These are phyloP conservation scores for Petrophora chlorosata DNA, from an alignment of 2,888 invertebrate genomes.

Conservation along the genomic window DNA sequence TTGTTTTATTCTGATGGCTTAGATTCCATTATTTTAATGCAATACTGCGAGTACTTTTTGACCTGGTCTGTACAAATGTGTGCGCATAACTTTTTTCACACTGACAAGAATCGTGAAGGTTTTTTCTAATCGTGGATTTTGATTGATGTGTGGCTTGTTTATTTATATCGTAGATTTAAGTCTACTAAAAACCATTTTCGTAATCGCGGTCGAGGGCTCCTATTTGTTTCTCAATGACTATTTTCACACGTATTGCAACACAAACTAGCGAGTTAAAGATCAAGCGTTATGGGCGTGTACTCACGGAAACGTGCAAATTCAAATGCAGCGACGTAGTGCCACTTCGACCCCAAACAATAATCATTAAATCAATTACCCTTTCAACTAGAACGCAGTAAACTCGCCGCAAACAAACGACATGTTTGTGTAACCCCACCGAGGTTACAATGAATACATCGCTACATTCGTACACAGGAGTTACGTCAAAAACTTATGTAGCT, in stretches of 20 bases:
- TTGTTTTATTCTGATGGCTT: constrained; percentile 15
- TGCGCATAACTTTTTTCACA: too few species aligned
- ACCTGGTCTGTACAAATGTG: neutral
- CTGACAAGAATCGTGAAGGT: too few species aligned
- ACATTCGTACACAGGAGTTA: constrained; percentile 43
- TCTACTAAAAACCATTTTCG: too few species aligned
- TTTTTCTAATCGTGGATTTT: too few species aligned
- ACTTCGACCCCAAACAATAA: constrained; percentile 45
- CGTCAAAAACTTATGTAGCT: constrained; percentile 49
- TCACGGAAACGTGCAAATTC: constrained; percentile 24
- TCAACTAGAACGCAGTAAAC: constrained; percentile 48
- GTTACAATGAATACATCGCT: constrained; percentile 55
- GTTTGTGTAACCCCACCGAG: constrained; percentile 50
- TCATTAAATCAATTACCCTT: constrained; percentile 55
- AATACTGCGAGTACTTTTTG: neutral
- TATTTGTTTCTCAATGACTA: constrained; percentile 4
- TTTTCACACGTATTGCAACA: constrained; percentile 11
- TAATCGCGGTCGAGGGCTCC: too few species aligned
- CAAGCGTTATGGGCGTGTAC: constrained; percentile 10
- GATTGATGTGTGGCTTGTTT: neutral
- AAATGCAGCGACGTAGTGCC: constrained; percentile 38
- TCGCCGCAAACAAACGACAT: constrained; percentile 42
- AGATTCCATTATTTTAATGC: constrained; percentile 8
- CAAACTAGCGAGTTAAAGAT: constrained; percentile 6
- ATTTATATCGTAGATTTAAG: neutral